These are phyloP conservation scores for Nymphicus hollandicus DNA, from an alignment of 2,113 vertebrate species.

Conservation along the genomic window DNA sequence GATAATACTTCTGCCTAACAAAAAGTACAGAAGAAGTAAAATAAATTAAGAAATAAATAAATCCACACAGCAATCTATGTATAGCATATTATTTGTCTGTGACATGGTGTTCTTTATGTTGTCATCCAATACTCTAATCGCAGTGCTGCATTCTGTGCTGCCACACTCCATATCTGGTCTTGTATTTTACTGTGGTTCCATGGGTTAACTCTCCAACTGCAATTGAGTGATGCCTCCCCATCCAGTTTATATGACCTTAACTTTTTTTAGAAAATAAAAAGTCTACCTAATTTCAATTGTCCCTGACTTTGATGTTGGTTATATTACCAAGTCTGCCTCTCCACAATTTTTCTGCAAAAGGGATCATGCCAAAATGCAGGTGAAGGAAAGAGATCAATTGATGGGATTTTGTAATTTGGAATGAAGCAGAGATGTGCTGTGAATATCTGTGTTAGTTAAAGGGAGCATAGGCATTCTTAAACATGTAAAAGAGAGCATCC, in stretches of 20 bases:
- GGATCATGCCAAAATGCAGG: background rate
- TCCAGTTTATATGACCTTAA: too few relatives aligned
- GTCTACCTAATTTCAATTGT: background rate
- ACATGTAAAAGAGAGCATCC: background rate
- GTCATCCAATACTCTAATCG: rapidly evolving
- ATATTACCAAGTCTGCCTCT: background rate
- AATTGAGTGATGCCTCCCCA: background rate
- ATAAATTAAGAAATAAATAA: background rate
- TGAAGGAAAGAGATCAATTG: background rate
- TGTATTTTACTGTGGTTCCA: background rate
- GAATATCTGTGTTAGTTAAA: background rate
- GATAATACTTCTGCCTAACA: background rate
- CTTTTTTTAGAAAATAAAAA: background rate
- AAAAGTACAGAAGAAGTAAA: background rate
- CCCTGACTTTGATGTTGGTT: background rate
- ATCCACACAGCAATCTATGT: background rate
- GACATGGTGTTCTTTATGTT: too few relatives aligned
- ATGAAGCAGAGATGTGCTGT: background rate
- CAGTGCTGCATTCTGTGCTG: background rate
- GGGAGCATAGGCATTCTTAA: background rate
- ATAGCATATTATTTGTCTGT: background rate
- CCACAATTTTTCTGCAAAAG: background rate
- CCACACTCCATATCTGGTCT: background rate
- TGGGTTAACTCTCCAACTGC: background rate
- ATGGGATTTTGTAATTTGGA: background rate